Base-by-base conservation (phyloP, 2,113 vertebrate genomes). In the Dunckerocampus dactyliophorus region DNA sequence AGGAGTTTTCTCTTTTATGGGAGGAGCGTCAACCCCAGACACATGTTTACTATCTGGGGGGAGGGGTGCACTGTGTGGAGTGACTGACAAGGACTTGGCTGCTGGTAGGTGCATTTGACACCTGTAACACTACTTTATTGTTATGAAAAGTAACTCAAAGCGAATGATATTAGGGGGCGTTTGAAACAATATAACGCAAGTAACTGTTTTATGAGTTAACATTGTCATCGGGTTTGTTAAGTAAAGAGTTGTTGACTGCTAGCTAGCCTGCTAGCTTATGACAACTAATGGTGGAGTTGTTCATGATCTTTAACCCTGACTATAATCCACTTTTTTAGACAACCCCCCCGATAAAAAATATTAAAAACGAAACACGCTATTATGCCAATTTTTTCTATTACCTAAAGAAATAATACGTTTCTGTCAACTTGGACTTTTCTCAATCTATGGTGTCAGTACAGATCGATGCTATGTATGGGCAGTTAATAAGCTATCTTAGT, bases 11-110 rank as follows among this genome's bases (percentile, higher is more conserved):
- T 22, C 1, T 7, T 39, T 16, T 19, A 28, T 62, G 74, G 77
- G 77, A 20, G 75, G 68, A 56, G 80, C 65, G 4, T 56, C 42
- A 10, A 15, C 4, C 15, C 22, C 19, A 46, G 0, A 0, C 54
- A 53, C 34, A 69, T 74, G 77, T 82, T 81, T 80, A 81, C 76
- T 34, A 34, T 48, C 0, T 13, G 20, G 47, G 22, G 19, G 51
- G 37, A 24, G 59, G 47, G 62, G 21, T 34, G 57, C 34, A 37
- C 5, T 22, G 12, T 4, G 8, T 3, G 0, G 17, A 17, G 24
- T 39, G 59, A 3, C 13, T 49, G 6, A 7, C 48, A 20, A 11
- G 2, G 16, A 28, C 13, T 8, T 19, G 1, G 11, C 51, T 47
- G 21, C 2, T 62, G 71, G 78, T 71, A 74, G 65, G 80, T 70